Base-by-base conservation (phyloP, 2,113 vertebrate species). In the Misgurnus mizolepis region DNA sequence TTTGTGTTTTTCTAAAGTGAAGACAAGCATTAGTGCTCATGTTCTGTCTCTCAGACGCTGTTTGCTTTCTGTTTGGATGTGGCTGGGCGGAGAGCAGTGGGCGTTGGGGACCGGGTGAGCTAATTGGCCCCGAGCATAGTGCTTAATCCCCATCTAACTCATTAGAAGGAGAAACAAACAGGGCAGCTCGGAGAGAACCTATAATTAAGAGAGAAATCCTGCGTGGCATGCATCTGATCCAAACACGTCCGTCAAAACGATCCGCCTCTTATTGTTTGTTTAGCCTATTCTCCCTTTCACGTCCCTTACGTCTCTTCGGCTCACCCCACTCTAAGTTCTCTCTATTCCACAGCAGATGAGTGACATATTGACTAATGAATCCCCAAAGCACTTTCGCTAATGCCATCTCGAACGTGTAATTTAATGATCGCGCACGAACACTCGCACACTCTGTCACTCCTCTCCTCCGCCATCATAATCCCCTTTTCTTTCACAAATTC, bases 131-230 rank as follows among this genome's bases (percentile, higher is more conserved):
- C 4, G 76, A 82, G 72, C 83, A 77, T 9, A 62, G 68, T 74
- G 66, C 62, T 82, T 85, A 86, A 83, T 84, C 81, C 81, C 79
- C 40, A 79, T 87, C 81, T 76, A 74, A 83, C 82, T 87, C 80
- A 87, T 89, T 86, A 85, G 76, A 34, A 68, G 67, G 56, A 74
- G 79, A 80, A 82, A 84, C 79, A 84, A 81, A 84, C 85, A 83
- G 72, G 67, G 64, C 61, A 50, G 65, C 76, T 78, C 72, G 43
- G 18, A 76, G 78, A 81, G 79, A 61, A 75, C 34, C 49, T 60
- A 67, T 77, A 84, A 87, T 87, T 84, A 86, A 84, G 85, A 85
- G 71, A 76, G 82, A 85, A 84, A 82, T 73, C 80, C 84, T 70
- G 74, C 50, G 77, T 78, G 80, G 71, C 56, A 64, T 5, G 41